A percentile compares a stretch with the other conserved stretches of the same genome.
These are phyloP conservation scores for Saxicola maurus DNA, from an alignment of 2,797 vertebrate species.

Conservation along the genomic window DNA sequence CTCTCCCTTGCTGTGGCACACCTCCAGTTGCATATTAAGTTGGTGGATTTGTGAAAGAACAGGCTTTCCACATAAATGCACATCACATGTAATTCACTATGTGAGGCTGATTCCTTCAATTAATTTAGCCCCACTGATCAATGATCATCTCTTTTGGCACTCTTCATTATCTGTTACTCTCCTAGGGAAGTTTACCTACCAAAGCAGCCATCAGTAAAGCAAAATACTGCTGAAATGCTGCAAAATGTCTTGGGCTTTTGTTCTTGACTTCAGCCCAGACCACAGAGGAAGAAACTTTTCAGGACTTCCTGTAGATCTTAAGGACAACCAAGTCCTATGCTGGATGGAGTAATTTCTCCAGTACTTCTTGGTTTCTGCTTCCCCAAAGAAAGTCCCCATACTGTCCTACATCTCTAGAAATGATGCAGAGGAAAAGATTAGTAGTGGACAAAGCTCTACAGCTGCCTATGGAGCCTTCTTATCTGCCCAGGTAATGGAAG, in stretches of 20 bases:
- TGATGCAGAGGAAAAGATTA: background rate
- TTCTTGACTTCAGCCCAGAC: background rate
- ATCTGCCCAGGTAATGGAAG: background rate
- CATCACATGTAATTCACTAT: background rate
- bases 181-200: background rate
- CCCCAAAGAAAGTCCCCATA: background rate
- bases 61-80: background rate
- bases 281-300: background rate
- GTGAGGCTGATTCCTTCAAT: background rate
- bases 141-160: background rate
- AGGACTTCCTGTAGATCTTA: background rate
- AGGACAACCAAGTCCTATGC: background rate
- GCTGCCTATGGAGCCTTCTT: background rate
- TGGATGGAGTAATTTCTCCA: background rate
- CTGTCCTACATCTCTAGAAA: background rate
- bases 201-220: background rate
- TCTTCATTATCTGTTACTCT: background rate
- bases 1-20: background rate
- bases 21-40: background rate
- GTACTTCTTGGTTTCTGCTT: background rate
- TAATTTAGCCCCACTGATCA: background rate
- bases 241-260: background rate
- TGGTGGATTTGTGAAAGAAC: background rate
- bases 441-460: background rate
- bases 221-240: background rate